Conservation (phyloP, 2,888 invertebrate species). For the Mythimna albipuncta region DNA sequence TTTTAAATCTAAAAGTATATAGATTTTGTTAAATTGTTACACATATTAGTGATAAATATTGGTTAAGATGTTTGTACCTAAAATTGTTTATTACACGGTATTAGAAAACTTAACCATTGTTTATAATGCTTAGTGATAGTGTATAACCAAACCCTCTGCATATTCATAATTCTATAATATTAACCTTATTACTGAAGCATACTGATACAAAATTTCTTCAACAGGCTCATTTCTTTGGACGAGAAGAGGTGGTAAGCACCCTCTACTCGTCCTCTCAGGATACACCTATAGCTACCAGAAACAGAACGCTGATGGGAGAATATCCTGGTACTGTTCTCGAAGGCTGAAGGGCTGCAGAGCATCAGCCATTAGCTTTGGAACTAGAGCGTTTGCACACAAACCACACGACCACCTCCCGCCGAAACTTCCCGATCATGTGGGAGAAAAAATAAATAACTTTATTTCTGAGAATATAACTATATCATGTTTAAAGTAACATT, state of each 20-base stretch:
- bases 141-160: background rate
- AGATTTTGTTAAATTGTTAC: conserved; percentile 38
- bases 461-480: conserved; percentile 34
- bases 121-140: conserved; percentile 13
- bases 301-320: conserved; percentile 83
- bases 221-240: conserved; percentile 86
- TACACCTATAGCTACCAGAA: conserved; percentile 88
- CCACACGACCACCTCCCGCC: conserved; percentile 84
- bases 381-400: conserved; percentile 73
- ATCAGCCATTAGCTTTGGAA: conserved; percentile 82
- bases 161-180: background rate
- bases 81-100: conserved; percentile 33
- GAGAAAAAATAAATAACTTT: conserved; percentile 27
- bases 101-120: conserved; percentile 8
- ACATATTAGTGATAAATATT: conserved; percentile 7
- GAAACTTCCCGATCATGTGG: conserved; percentile 67
- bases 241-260: conserved; percentile 85
- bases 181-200: conserved; percentile 11
- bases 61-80: conserved; percentile 14
- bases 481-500: conserved; percentile 2
- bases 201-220: conserved; percentile 47
- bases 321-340: conserved; percentile 87
- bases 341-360: conserved; percentile 85
- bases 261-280: conserved; percentile 80
- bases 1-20: conserved; percentile 7